A percentile compares a stretch with the other conserved stretches of the same genome.
Evolutionary conservation across 2,888 invertebrate species (phyloP).

Genomic region (Eupithecia subfuscata): DNA sequence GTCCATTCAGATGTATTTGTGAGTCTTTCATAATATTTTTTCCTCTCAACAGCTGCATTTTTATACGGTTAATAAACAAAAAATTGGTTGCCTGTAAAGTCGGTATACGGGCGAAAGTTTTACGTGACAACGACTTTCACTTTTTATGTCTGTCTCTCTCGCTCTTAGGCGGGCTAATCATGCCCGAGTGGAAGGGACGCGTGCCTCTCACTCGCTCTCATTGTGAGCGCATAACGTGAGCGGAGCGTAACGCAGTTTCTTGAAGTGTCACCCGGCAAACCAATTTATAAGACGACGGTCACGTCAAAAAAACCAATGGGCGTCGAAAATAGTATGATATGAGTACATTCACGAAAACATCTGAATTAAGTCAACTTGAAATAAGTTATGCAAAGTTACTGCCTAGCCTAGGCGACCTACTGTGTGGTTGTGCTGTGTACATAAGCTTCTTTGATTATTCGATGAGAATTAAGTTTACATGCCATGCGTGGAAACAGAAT

Average conservation of each 20-base stretch:
- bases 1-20: background rate
- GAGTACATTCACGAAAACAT: background rate
- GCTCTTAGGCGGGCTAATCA: too few relatives aligned
- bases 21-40: background rate
- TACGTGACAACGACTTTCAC: too few relatives aligned
- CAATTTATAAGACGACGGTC: too few relatives aligned
- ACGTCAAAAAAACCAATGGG: background rate
- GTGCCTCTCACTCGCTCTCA: too few relatives aligned
- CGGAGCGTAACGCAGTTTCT: too few relatives aligned
- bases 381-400: background rate
- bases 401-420: background rate
- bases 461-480: conserved; percentile 17
- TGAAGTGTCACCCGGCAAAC: too few relatives aligned
- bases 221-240: too few relatives aligned
- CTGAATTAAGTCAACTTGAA: background rate
- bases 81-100: too few relatives aligned
- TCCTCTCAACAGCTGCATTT: background rate
- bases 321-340: background rate
- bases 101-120: too few relatives aligned
- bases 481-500: conserved; percentile 20
- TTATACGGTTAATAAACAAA: background rate
- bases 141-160: too few relatives aligned
- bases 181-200: too few relatives aligned
- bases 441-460: background rate
- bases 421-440: background rate